Evolutionary conservation across 2,797 vertebrate species (phyloP), one percentile per base, ranked within the genome.

Genomic region (Acipenser ruthenus): DNA sequence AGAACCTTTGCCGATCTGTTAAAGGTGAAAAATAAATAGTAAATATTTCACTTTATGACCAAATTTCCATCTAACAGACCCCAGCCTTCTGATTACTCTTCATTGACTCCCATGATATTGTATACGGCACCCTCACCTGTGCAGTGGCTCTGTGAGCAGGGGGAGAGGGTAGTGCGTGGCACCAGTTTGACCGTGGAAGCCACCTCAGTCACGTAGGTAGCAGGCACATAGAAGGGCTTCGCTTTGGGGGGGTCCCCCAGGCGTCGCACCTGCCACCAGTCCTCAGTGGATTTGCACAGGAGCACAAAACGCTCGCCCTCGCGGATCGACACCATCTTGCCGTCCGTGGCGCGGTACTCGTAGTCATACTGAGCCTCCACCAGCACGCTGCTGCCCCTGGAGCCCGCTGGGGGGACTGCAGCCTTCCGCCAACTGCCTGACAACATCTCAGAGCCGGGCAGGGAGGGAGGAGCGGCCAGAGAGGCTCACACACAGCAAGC

Each of bases 261-360:
- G 73, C 87, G 80, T 48, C 89, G 85, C 50, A 91, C 94, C 84
- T 95, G 89, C 95, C 95, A 97, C 94, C 95, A 96, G 81, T 95
- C 94, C 2, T 76, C 67, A 8, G 93, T 96, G 56, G 92, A 88
- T 77, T 93, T 95, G 71, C 80, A 89, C 68, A 97, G 84, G 23
- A 96, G 88, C 69, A 92, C 75, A 67, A 97, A 93, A 6, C 86
- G 83, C 48, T 97, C 94, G 0, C 95, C 95, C 73, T 95, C 92
- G 3, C 82, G 80, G 69, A 97, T 93, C 80, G 83, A 89, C 60
- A 96, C 88, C 49, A 81, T 83, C 9, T 73, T 84, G 4, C 94
- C 93, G 5, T 95, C 93, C 15, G 87, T 77, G 0, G 84, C 87
- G 0, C 85, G 81, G 71, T 95, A 96, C 58, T 81, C 81, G 73